Conservation (phyloP, 1,140 invertebrate species). For the Drosophila pandora region DNA sequence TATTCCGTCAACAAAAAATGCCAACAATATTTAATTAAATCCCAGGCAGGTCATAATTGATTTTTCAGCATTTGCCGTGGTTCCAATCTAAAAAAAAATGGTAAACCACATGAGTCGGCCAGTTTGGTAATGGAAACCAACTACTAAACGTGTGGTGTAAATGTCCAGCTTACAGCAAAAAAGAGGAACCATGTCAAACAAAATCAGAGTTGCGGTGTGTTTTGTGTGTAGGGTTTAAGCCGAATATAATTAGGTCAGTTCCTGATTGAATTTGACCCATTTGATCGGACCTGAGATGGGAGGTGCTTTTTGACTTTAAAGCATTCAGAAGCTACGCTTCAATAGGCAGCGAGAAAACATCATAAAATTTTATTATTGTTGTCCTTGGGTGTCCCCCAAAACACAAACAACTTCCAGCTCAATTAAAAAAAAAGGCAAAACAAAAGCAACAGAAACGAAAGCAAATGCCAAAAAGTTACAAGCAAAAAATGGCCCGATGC, state of each 20-base stretch:
- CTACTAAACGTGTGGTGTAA: constrained; percentile 34
- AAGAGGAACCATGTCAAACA: constrained; percentile 26
- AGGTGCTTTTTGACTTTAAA: constrained; percentile 17
- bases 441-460: constrained; percentile 30
- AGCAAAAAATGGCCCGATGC: constrained; percentile 57
- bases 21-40: constrained; percentile 57
- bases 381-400: constrained; percentile 29
- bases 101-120: constrained; percentile 37
- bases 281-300: constrained; percentile 5
- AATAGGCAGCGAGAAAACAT: constrained; percentile 41
- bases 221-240: constrained; percentile 40
- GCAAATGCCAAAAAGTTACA: constrained; percentile 64
- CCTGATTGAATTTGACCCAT: constrained; percentile 44
- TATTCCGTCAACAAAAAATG: constrained; percentile 41
- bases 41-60: constrained; percentile 49
- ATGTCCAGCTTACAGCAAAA: constrained; percentile 25
- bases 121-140: constrained; percentile 53
- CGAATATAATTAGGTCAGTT: constrained; percentile 49
- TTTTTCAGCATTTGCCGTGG: constrained; percentile 23
- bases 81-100: constrained; percentile 10
- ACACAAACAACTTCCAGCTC: constrained; percentile 47
- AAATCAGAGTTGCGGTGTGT: constrained; percentile 44
- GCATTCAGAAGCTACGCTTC: constrained; percentile 1
- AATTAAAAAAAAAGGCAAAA: constrained; percentile 55
- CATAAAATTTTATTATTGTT: constrained; percentile 67